Base-by-base conservation (phyloP, 2,113 vertebrate genomes). In the Pleuronectes platessa region DNA sequence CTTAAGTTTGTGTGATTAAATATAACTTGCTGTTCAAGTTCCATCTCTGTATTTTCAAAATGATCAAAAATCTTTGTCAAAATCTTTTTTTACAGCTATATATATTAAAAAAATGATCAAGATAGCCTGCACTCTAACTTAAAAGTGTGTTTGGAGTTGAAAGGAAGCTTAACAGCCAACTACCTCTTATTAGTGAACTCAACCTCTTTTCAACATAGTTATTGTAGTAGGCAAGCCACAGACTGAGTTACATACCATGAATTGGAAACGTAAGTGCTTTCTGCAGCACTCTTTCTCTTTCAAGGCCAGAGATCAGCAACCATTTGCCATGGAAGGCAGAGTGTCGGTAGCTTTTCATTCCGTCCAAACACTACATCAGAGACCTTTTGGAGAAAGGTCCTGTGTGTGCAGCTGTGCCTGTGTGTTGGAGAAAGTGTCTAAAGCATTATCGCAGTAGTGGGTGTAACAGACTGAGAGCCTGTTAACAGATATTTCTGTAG, bases 381-480 rank as follows among this genome's bases (percentile, higher is more conserved):
- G 53, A 70, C n/a, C 24, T 78, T n/a, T n/a, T 71, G 64, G 56
- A 78, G 17, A 23, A 20, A 31, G 61, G 47, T 45, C 35, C 23
- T 53, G 53, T 59, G 71, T 54, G 53, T 45, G 53, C 42, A 51
- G 27, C 21, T 61, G 13, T 67, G 68, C 17, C 3, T 51, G 10
- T 68, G 18, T 49, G 26, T 58, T 31, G 51, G 24, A 49, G 5
- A 37, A 58, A 61, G 9, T 56, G 10, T 56, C n/a, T 56, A 23
- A 18, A 61, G 11, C 9, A 2, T 61, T 11, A 61, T 20, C 2
- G 18, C 59, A 61, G 18, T 11, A 17, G 26, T 10, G 18, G 20
- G 27, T 27, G 24, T 47, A 47, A 64, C 13, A 64, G 37, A 13
- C 53, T 27, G 7, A 24, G 24, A 17, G 26, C 5, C 58, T 56